These are phyloP conservation scores for Caenorhabditis parvicauda DNA, from an alignment of 2,888 invertebrate species.

Conservation along the genomic window DNA sequence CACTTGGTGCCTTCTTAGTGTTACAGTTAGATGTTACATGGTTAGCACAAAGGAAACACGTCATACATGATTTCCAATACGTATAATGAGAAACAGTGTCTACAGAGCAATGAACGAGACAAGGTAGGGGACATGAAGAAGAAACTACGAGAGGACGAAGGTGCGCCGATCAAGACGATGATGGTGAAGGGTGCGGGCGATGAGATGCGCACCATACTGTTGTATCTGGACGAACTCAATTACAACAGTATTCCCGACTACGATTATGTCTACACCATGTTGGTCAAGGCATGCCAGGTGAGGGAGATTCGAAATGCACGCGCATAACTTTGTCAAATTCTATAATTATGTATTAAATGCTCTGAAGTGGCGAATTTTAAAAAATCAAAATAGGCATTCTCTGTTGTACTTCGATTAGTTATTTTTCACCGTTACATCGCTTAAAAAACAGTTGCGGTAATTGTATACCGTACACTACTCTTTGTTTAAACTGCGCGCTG, in stretches of 20 bases:
- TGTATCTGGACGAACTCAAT: slow-evolving; percentile 19
- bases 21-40: no score
- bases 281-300: not conserved
- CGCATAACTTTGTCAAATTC: no score
- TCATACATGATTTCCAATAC: not conserved
- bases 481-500: no score
- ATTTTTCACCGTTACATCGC: not conserved
- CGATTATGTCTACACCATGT: slow-evolving; percentile 18
- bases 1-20: no score
- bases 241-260: slow-evolving; percentile 36
- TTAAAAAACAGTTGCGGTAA: no score
- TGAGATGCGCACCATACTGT: slow-evolving; percentile 20
- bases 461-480: no score
- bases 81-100: not conserved
- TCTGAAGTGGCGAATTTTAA: no score
- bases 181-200: not conserved
- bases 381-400: no score
- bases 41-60: slow-evolving; percentile 4
- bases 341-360: no score
- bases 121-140: slow-evolving; percentile 9
- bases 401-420: not conserved
- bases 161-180: no score
- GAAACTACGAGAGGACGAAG: slow-evolving; percentile 11
- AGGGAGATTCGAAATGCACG: not conserved
- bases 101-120: slow-evolving; percentile 19